Percentiles rank a stretch among this genome's conserved stretches.
These are phyloP conservation scores for Julus scanicus DNA, from an alignment of 2,888 invertebrate species.

Conservation along the genomic window DNA sequence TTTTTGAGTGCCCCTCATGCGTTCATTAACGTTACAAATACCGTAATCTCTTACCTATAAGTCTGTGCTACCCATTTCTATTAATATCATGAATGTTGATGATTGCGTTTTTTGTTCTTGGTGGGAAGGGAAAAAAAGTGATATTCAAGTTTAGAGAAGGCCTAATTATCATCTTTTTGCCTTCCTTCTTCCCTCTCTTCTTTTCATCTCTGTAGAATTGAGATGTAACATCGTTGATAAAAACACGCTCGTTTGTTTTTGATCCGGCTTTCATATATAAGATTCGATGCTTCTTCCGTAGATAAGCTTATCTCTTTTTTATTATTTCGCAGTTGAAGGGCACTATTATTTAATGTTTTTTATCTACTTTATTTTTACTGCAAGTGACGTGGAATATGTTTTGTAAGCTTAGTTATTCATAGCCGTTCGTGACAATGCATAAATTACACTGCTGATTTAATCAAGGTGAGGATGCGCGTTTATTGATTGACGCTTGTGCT, in stretches of 20 bases:
- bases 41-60: too few species aligned
- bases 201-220: not conserved
- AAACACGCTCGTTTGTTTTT: constrained; percentile 30
- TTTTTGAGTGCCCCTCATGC: too few species aligned
- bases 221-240: constrained; percentile 10
- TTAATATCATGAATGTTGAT: too few species aligned
- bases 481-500: constrained; percentile 25
- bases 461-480: not conserved
- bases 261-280: not conserved
- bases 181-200: not conserved
- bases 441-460: constrained; percentile 25
- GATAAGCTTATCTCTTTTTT: constrained; percentile 33
- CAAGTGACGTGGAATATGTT: not conserved
- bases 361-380: constrained; percentile 22
- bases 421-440: constrained; percentile 1
- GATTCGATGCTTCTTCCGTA: constrained; percentile 12
- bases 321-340: constrained; percentile 26
- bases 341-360: constrained; percentile 27
- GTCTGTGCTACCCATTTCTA: too few species aligned
- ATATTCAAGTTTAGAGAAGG: not conserved
- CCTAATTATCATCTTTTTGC: constrained; percentile 16
- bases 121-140: too few species aligned
- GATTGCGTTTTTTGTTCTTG: too few species aligned
- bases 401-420: constrained; percentile 31
- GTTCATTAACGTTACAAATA: too few species aligned